A percentile compares a stretch with the other conserved stretches of the same genome.
phyloP scores from a whole-genome alignment of 2,888 invertebrate species.

The Cantharis flavilabris region DNA sequence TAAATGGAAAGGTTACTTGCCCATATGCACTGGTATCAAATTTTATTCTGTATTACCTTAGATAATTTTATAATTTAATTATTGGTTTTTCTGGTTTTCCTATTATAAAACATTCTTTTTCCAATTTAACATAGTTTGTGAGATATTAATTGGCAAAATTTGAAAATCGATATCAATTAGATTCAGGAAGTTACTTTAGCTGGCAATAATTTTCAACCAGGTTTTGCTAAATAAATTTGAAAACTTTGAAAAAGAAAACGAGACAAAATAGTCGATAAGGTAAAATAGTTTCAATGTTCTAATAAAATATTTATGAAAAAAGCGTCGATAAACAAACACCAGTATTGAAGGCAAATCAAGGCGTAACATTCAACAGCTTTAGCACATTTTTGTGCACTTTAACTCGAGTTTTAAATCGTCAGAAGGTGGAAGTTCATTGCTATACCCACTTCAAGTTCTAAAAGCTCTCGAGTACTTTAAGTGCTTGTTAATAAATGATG shows the following conservation, averaged over 20 bases:
- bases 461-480: conserved; percentile 29
- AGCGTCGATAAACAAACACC: conserved; percentile 7
- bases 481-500: conserved; percentile 29
- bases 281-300: not conserved
- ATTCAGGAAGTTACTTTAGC: not conserved
- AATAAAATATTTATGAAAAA: not conserved
- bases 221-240: not conserved
- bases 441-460: conserved; percentile 19
- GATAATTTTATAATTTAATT: too few species aligned
- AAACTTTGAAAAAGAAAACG: not conserved
- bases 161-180: not conserved
- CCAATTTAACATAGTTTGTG: too few species aligned
- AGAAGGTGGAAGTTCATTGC: conserved; percentile 2
- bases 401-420: conserved; percentile 19
- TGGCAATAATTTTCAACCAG: not conserved
- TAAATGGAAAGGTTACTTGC: too few species aligned
- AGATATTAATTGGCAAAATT: too few species aligned
- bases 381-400: conserved; percentile 16
- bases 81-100: too few species aligned
- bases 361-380: conserved; percentile 13
- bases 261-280: not conserved
- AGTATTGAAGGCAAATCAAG: not conserved
- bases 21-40: too few species aligned
- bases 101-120: too few species aligned
- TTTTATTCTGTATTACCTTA: too few species aligned